Evolutionary conservation across 2,888 invertebrate species (phyloP), one percentile per base, ranked within the genome.

Genomic region (Gnatocerus cornutus): DNA sequence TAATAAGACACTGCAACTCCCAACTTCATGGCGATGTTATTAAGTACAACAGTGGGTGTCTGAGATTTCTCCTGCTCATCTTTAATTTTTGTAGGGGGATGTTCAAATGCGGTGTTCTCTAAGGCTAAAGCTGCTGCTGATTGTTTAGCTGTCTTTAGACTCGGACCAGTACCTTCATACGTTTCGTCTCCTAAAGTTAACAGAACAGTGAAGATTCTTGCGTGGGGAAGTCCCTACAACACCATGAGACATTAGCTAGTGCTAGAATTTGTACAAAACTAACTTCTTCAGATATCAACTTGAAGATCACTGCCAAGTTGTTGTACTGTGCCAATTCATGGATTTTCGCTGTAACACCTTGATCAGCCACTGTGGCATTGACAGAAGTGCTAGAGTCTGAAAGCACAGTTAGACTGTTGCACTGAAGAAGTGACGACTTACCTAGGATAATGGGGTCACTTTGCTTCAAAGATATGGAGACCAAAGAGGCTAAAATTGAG

Each of bases 11-110:
- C 79, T 41, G 71, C 70, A 43, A 82, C 69, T 0, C 81, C 83
- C 14, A 82, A 72, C 75, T 82, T 82, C 12, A 74, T 63, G 6
- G 79, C 79, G 30, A 84, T 52, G 71, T 82, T 83, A 71, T 84
- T 84, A 29, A 84, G 72, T 37, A 78, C 53, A 27, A 82, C 82
- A 6, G 82, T 81, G 7, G 83, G 83, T 13, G 83, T 81, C 58
- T 77, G 63, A 39, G 71, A 21, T 13, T 74, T 72, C 46, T 73
- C 69, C 46, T 74, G 69, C 13, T 73, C 46, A 27, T 73, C 68
- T 8, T 69, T 67, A 53, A 73, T 62, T 53, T 75, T 79, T 21
- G 62, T n/a, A 12, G 76, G 76, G n/a, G 82, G 82, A 53, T 75
- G 75, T 39, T 74, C 63, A 71, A 81, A 83, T 21, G 75, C 69